Evolutionary conservation across 1,140 invertebrate species (phyloP).

Genomic region (Lepidurus arcticus): DNA sequence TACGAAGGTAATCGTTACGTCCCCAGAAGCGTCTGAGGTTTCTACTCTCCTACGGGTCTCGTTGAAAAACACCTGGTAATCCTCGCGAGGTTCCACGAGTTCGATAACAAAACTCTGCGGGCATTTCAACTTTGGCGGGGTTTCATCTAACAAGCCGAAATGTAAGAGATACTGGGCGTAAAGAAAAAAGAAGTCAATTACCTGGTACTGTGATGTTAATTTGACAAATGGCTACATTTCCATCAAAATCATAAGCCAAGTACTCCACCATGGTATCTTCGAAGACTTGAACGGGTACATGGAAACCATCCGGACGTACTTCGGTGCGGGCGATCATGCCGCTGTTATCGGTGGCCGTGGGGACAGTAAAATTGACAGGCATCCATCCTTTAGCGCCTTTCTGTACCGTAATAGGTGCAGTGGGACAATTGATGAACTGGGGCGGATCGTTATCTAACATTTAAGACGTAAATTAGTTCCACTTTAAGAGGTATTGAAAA

Average conservation of each 20-base stretch:
- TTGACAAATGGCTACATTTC: conserved; percentile 93
- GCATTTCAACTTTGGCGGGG: conserved; percentile 85
- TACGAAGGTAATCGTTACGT: conserved; percentile 73
- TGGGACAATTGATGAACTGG: conserved; percentile 91
- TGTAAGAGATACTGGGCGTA: background rate
- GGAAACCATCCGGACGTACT: conserved; percentile 83
- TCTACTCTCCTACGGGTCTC: conserved; percentile 79
- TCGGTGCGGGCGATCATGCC: conserved; percentile 86
- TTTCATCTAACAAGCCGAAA: conserved; percentile 60
- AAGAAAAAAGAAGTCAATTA: conserved; percentile 39
- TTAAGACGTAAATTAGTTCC: conserved; percentile 24
- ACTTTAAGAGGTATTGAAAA: background rate
- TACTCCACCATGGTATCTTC: conserved; percentile 90
- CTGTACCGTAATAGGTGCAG: conserved; percentile 81
- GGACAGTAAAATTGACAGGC: conserved; percentile 87
- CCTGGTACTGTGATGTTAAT: conserved; percentile 87
- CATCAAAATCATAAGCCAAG: conserved; percentile 91
- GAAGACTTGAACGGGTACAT: conserved; percentile 80
- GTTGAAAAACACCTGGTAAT: conserved; percentile 86
- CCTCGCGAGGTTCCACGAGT: conserved; percentile 80
- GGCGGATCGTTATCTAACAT: conserved; percentile 84
- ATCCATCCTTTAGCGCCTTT: conserved; percentile 76
- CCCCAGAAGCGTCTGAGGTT: conserved; percentile 80
- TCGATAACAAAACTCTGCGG: conserved; percentile 94
- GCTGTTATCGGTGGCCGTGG: conserved; percentile 86